phyloP scores from a whole-genome alignment of 2,113 vertebrate species.

The Anarrhichthys ocellatus region DNA sequence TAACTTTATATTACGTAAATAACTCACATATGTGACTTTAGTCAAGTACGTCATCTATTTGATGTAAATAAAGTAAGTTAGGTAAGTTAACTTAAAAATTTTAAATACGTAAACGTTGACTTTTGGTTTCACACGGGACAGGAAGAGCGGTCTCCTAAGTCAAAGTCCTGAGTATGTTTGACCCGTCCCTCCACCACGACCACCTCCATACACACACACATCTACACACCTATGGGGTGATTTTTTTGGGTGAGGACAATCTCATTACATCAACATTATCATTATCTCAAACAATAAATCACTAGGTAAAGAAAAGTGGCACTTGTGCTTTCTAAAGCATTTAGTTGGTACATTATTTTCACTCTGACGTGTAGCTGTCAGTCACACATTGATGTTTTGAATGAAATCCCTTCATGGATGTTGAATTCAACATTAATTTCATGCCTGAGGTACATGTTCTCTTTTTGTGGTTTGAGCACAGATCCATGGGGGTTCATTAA shows the following conservation, averaged over 20 bases:
- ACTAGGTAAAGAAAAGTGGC: background rate
- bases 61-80: background rate
- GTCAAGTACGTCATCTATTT: background rate
- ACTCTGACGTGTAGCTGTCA: slow-evolving; percentile 5
- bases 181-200: too few species aligned
- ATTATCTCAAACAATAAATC: slow-evolving; percentile 28
- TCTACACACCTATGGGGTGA: too few species aligned
- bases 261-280: slow-evolving; percentile 16
- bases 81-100: background rate
- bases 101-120: background rate
- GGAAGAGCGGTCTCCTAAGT: background rate
- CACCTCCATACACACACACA: background rate
- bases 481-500: background rate
- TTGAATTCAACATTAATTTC: slow-evolving; percentile 25
- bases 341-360: background rate
- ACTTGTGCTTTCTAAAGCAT: background rate
- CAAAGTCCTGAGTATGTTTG: background rate
- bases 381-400: slow-evolving; percentile 1
- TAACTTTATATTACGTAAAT: too few species aligned
- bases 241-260: too few species aligned
- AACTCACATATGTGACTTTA: too few species aligned
- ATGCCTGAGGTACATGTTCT: background rate
- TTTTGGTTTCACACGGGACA: too few species aligned
- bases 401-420: background rate
- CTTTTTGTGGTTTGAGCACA: background rate